Evolutionary conservation across 2,113 vertebrate genomes (phyloP).

Genomic region (Sminthopsis crassicaudata): DNA sequence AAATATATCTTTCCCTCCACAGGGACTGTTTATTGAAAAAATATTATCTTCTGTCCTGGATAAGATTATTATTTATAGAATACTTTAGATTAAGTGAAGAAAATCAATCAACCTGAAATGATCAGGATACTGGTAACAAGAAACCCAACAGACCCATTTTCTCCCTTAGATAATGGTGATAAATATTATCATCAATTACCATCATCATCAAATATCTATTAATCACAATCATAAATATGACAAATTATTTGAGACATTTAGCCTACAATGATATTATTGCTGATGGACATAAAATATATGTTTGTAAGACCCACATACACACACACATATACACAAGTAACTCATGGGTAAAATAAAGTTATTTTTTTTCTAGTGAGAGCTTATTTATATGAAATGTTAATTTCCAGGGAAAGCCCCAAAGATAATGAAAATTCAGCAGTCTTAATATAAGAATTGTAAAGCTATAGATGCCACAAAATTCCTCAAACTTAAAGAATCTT

Average conservation of each 20-base stretch:
- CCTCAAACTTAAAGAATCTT: not conserved
- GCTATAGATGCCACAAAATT: not conserved
- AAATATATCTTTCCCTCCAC: not conserved
- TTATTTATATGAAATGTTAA: not conserved
- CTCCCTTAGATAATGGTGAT: not conserved
- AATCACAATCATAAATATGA: not conserved
- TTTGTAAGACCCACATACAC: too few species aligned
- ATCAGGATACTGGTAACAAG: not conserved
- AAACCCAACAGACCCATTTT: not conserved
- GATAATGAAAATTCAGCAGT: not conserved
- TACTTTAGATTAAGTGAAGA: not conserved
- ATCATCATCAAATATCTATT: not conserved
- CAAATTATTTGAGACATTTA: not conserved
- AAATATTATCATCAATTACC: not conserved
- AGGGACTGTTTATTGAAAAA: not conserved
- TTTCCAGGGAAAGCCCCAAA: not conserved
- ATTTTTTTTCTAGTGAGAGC: not conserved
- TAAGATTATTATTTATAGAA: not conserved
- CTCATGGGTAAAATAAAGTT: not conserved
- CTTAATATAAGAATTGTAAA: not conserved
- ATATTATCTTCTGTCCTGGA: not conserved
- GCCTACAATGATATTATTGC: not conserved
- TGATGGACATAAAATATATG: not conserved
- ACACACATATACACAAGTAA: too few species aligned
- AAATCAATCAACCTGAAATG: not conserved